Percentiles rank a stretch among this genome's conserved stretches.
phyloP scores from a whole-genome alignment of 2,113 vertebrate genomes.

The Heptranchias perlo region DNA sequence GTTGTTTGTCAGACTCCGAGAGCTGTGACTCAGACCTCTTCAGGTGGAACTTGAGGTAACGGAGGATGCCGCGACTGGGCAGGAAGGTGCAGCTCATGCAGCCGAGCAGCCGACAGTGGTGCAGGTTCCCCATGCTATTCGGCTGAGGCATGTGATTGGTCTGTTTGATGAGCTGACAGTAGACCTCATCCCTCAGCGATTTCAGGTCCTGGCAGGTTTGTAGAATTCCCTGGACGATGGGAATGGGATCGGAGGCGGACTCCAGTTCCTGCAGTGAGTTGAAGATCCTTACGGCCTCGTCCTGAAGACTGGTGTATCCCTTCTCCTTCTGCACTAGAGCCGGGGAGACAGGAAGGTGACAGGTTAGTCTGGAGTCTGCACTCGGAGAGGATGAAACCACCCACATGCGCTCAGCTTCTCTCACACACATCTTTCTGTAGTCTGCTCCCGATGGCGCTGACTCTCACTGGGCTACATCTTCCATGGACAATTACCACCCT shows the following conservation, averaged over 20 bases:
- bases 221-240: constrained; percentile 86
- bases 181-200: constrained; percentile 81
- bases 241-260: constrained; percentile 77
- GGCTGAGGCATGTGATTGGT: constrained; percentile 87
- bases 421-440: neutral
- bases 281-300: constrained; percentile 86
- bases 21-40: constrained; percentile 61
- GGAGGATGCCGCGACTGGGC: constrained; percentile 77
- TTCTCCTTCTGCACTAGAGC: constrained; percentile 74
- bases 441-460: neutral
- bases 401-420: neutral
- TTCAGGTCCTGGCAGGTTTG: constrained; percentile 88
- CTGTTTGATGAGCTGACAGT: constrained; percentile 89
- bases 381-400: neutral
- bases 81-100: constrained; percentile 89
- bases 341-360: neutral
- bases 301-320: constrained; percentile 83
- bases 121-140: constrained; percentile 73
- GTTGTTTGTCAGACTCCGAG: neutral
- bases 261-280: constrained; percentile 90
- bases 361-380: neutral
- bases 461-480: neutral
- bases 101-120: constrained; percentile 82
- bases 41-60: constrained; percentile 85
- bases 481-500: neutral